A percentile compares a stretch with the other conserved stretches of the same genome.
These are phyloP conservation scores for Achlya flavicornis DNA, from an alignment of 2,888 invertebrate genomes.

Conservation along the genomic window DNA sequence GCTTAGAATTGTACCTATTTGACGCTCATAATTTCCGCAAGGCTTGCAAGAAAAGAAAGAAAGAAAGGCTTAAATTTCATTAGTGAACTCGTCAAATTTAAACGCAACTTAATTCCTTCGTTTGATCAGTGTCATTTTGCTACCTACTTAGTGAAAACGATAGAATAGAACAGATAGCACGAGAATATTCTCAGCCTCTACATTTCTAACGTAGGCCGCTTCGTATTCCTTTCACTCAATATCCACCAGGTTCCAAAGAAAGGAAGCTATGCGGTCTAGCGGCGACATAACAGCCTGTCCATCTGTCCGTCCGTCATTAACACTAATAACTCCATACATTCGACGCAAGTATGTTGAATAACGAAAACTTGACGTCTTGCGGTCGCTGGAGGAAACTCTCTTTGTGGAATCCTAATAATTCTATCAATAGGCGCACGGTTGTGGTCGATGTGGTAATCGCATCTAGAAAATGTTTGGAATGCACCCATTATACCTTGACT, in stretches of 20 bases:
- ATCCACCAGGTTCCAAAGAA: conserved; percentile 36
- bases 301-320: conserved; percentile 68
- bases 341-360: conserved; percentile 52
- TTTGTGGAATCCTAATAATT: conserved; percentile 67
- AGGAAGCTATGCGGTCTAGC: conserved; percentile 65
- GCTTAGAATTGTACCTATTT: too few relatives aligned
- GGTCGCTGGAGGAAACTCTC: conserved; percentile 65
- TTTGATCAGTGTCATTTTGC: too few relatives aligned
- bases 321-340: conserved; percentile 74
- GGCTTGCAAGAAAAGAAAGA: too few relatives aligned
- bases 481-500: conserved; percentile 36
- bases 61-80: too few relatives aligned
- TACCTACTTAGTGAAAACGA: too few relatives aligned
- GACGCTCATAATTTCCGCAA: too few relatives aligned
- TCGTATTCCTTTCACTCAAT: background rate
- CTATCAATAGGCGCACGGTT: conserved; percentile 73
- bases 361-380: conserved; percentile 62
- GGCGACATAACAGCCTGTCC: conserved; percentile 52
- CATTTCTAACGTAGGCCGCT: background rate
- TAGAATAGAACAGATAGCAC: too few relatives aligned
- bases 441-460: conserved; percentile 72
- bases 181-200: too few relatives aligned
- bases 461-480: conserved; percentile 62
- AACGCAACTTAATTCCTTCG: too few relatives aligned
- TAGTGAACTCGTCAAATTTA: too few relatives aligned